Base-by-base conservation (phyloP, 2,797 vertebrate species). In the Sebastes iracundus region DNA sequence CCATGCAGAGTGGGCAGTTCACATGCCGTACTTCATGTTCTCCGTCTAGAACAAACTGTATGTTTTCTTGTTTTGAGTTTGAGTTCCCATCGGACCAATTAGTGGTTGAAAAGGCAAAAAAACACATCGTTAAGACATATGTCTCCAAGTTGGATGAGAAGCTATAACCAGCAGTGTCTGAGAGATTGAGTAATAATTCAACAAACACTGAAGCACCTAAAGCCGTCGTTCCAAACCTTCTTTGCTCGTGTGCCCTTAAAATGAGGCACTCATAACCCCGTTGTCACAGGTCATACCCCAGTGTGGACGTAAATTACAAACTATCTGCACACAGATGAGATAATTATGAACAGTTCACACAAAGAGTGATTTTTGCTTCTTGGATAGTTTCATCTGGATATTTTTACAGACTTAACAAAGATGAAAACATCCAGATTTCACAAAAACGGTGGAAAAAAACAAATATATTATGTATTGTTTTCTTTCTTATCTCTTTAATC, bases 51-150 rank as follows among this genome's bases (percentile, higher is more conserved):
- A 69, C 52, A 72, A 64, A 72, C 23, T 38, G 33, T 61, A 27
- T 18, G 2, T 62, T 66, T 18, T 68, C 53, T 62, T 76, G 63
- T 70, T 83, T 52, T 75, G 32, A 27, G 52, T 20, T 49, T 49
- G 7, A 61, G 32, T 27, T 77, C 80, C 78, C 80, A 62, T 20
- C n/a, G 28, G 75, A 46, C 64, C 72, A 77, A 81, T 83, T 76
- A 81, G 20, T 63, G 30, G 22, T 22, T 3, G 20, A 27, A 63
- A 56, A 68, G 23, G 16, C 13, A 58, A 53, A 62, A 60, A 65
- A 25, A 63, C 33, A 64, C 32, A 70, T 38, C 3, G 0, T 9
- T 52, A 66, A 38, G 18, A 69, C 55, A 53, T 16, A 14, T 63
- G 49, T 16, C 35, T 2, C 7, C 11, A 25, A 6, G 49, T 32